These are phyloP conservation scores for Dascyllus trimaculatus DNA, from an alignment of 2,113 vertebrate species.

Conservation along the genomic window DNA sequence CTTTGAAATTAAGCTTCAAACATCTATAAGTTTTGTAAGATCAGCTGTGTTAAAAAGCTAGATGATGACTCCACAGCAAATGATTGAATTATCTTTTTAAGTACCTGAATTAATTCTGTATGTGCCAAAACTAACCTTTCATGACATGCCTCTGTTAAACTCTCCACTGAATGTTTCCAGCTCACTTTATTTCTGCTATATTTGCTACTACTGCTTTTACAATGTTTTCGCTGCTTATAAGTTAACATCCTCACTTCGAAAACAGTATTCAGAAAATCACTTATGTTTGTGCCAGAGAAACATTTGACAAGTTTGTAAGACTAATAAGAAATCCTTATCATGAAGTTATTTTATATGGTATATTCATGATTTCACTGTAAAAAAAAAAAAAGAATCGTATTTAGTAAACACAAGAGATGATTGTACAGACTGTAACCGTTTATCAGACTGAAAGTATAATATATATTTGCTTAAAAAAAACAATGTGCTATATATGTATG, in stretches of 20 bases:
- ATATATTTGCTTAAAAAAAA: constrained; percentile 84
- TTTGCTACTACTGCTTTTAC: constrained; percentile 42
- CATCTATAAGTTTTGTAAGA: constrained; percentile 4
- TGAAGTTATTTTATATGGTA: constrained; percentile 49
- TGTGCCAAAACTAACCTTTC: constrained; percentile 58
- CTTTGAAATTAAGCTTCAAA: constrained; percentile 6
- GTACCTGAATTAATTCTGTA: constrained; percentile 33
- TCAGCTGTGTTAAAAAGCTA: constrained; percentile 10
- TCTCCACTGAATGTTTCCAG: not conserved
- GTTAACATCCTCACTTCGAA: constrained; percentile 21
- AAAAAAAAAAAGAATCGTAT: constrained; percentile 38
- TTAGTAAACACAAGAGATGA: constrained; percentile 42
- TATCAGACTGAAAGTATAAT: constrained; percentile 85
- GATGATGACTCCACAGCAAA: constrained; percentile 10
- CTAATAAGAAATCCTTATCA: constrained; percentile 27
- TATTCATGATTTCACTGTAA: constrained; percentile 61
- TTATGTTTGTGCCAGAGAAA: constrained; percentile 24
- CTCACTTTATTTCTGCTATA: constrained; percentile 23
- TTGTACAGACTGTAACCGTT: constrained; percentile 80
- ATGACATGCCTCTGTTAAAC: not conserved
- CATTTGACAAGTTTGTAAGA: constrained; percentile 22
- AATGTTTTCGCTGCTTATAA: constrained; percentile 21
- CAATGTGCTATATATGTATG: constrained; percentile 80
- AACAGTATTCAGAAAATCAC: constrained; percentile 52
- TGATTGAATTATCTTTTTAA: constrained; percentile 9